Conservation (phyloP, 1,140 invertebrate species). For the Diorhabda sublineata region DNA sequence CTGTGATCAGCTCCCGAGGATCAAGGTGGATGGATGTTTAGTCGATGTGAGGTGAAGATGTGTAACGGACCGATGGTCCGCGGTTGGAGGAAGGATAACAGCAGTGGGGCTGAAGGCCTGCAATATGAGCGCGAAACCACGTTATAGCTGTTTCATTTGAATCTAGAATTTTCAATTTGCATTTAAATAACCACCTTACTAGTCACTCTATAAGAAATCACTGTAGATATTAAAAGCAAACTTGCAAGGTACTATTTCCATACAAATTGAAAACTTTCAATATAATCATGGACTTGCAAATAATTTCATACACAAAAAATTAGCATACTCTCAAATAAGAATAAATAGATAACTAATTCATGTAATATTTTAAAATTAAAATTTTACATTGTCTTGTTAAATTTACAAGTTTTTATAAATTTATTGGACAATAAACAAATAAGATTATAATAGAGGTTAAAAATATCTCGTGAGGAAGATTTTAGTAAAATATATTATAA, state of each 20-base stretch:
- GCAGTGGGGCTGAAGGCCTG: slow-evolving; percentile 45
- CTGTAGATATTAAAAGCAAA: not conserved
- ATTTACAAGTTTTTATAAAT: not conserved
- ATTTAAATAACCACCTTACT: slow-evolving; percentile 6
- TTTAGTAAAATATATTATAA: not conserved
- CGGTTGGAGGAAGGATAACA: slow-evolving; percentile 43
- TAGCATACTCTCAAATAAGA: not conserved
- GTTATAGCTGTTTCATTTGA: slow-evolving; percentile 33
- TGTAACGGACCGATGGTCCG: slow-evolving; percentile 28
- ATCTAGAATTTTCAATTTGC: not conserved
- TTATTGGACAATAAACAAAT: not conserved
- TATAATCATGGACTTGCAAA: not conserved
- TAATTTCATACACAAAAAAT: not conserved
- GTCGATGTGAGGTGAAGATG: slow-evolving; percentile 16
- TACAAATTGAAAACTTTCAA: not conserved
- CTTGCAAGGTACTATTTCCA: not conserved
- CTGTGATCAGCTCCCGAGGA: not conserved
- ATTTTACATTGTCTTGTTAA: not conserved
- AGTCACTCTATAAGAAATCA: not conserved
- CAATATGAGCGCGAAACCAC: slow-evolving; percentile 46
- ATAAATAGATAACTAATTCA: not conserved
- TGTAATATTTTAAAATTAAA: not conserved
- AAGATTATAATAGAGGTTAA: not conserved
- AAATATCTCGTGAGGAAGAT: not conserved
- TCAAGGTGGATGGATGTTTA: slow-evolving; percentile 9